A percentile compares a stretch with the other conserved stretches of the same genome.
phyloP scores from a whole-genome alignment of 2,888 invertebrate species.

The Tachina grossa region DNA sequence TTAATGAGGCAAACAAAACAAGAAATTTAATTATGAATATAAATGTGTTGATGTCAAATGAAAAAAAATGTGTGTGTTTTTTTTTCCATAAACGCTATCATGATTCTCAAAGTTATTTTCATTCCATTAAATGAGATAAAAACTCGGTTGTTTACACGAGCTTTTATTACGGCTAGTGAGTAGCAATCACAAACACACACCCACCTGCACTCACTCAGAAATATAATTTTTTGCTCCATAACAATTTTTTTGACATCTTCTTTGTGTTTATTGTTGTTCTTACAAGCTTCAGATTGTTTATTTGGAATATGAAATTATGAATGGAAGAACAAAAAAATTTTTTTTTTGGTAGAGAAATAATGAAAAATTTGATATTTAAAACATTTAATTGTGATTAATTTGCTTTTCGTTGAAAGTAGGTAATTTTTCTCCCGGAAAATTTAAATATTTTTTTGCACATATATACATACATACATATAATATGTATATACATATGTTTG shows the following conservation, averaged over 20 bases:
- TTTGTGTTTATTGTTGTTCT: constrained; percentile 40
- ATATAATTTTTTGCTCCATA: constrained; percentile 5
- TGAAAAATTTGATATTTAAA: constrained; percentile 7
- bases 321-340: constrained; percentile 33
- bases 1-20: constrained; percentile 48
- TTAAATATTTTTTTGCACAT: background rate
- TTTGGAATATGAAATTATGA: constrained; percentile 38
- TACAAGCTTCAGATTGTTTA: constrained; percentile 20
- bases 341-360: constrained; percentile 10
- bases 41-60: constrained; percentile 11
- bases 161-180: background rate
- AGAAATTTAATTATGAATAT: constrained; percentile 23
- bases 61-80: background rate
- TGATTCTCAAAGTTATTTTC: background rate
- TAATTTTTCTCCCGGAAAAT: background rate
- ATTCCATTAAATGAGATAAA: constrained; percentile 4
- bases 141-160: background rate
- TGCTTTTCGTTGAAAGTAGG: background rate
- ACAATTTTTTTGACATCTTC: constrained; percentile 44
- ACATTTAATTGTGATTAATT: background rate
- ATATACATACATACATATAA: too few relatives aligned
- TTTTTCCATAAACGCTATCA: background rate
- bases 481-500: too few relatives aligned
- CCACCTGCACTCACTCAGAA: constrained; percentile 11
- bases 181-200: background rate